These are phyloP conservation scores for Erpobdella octoculata DNA, from an alignment of 2,888 invertebrate species.

Conservation along the genomic window DNA sequence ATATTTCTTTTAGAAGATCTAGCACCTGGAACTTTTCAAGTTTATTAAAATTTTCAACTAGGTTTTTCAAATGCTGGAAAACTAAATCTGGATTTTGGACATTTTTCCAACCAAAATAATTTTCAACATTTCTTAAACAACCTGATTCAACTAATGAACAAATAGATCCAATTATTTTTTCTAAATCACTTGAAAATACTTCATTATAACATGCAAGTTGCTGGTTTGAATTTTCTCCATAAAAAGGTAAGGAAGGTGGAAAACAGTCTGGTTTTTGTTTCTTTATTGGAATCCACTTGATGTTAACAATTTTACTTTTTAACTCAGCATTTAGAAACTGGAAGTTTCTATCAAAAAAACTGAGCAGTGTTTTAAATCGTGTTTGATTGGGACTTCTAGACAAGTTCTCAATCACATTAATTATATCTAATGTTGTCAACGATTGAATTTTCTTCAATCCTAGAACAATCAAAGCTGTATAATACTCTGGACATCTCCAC, in stretches of 20 bases:
- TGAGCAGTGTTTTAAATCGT: not conserved
- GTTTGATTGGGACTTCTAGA: not conserved
- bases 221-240: conserved; percentile 1
- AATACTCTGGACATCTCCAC: not conserved
- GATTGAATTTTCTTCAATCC: conserved; percentile 7
- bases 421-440: not conserved
- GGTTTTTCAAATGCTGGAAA: conserved; percentile 14
- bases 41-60: not conserved
- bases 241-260: not conserved
- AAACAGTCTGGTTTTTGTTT: conserved; percentile 13
- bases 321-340: not conserved
- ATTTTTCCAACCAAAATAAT: conserved; percentile 15
- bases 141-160: not conserved
- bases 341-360: not conserved
- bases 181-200: conserved; percentile 7
- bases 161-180: conserved; percentile 24
- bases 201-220: conserved; percentile 10
- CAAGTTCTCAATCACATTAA: conserved; percentile 36
- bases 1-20: conserved; percentile 12
- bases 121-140: conserved; percentile 7
- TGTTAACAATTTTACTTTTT: not conserved
- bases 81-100: conserved; percentile 4
- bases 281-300: conserved; percentile 12
- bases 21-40: not conserved
- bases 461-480: not conserved